Conservation (phyloP, 2,797 vertebrate genomes). For the Buphagus erythrorhynchus region DNA sequence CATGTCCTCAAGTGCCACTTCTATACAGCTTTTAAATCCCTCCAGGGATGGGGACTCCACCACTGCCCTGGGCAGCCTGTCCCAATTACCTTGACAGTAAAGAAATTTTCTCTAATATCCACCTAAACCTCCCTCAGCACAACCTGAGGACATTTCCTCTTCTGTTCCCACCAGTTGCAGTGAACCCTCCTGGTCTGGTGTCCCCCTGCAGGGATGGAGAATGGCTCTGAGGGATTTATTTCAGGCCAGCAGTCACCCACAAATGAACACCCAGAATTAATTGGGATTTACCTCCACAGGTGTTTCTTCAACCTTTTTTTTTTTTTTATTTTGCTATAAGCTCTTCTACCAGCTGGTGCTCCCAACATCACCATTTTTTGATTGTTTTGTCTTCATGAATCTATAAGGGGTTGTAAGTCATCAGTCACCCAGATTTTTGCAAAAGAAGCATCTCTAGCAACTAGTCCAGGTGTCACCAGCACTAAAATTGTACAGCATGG, state of each 20-base stretch:
- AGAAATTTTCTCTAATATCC: not conserved
- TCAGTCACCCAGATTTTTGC: not conserved
- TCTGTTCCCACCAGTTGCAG: fast-evolving
- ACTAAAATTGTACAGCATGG: not conserved
- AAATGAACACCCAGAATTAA: not conserved
- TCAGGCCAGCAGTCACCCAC: not conserved
- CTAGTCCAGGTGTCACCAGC: not conserved
- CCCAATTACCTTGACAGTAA: too few relatives aligned
- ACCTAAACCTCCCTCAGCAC: not conserved
- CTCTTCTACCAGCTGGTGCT: not conserved
- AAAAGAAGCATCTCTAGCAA: not conserved
- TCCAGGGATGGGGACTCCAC: not conserved
- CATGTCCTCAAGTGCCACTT: not conserved
- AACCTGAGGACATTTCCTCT: not conserved
- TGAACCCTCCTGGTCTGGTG: not conserved
- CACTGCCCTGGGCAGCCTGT: not conserved
- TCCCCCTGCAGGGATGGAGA: not conserved
- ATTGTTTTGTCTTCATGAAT: not conserved
- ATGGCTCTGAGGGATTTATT: not conserved
- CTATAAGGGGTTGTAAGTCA: not conserved
- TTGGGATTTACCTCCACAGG: not conserved
- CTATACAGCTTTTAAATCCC: not conserved
- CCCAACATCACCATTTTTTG: not conserved
- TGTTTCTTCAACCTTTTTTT: not conserved
- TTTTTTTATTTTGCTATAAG: not conserved